phyloP scores from a whole-genome alignment of 2,888 invertebrate species.

The Phengaris alcon region DNA sequence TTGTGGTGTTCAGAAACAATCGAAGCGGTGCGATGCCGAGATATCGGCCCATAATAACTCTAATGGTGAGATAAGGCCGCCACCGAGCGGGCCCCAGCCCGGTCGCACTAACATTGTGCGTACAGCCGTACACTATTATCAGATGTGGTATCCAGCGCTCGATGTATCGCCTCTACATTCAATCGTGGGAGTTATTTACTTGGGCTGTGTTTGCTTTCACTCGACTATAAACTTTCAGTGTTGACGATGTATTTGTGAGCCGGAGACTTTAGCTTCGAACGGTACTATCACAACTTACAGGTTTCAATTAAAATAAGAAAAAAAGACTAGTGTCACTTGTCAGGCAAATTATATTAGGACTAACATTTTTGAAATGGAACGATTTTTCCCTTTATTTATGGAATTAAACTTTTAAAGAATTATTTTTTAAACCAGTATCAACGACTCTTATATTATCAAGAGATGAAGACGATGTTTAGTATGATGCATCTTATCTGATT shows the following conservation, averaged over 20 bases:
- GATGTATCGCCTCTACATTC: constrained; percentile 41
- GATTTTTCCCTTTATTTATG: background rate
- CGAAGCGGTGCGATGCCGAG: constrained; percentile 76
- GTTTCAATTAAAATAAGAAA: background rate
- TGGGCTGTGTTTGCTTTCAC: constrained; percentile 30
- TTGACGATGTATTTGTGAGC: constrained; percentile 29
- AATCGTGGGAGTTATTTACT: constrained; percentile 37
- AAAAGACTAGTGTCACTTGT: constrained; percentile 18
- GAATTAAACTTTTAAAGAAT: background rate
- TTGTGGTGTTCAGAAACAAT: constrained; percentile 74
- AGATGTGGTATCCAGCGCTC: constrained; percentile 53
- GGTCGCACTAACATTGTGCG: constrained; percentile 54
- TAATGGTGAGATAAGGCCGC: constrained; percentile 76
- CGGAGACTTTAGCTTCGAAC: background rate
- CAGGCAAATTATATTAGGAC: background rate
- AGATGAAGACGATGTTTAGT: background rate
- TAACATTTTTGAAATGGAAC: background rate
- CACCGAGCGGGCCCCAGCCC: constrained; percentile 61
- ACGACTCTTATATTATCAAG: background rate
- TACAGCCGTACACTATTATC: constrained; percentile 56
- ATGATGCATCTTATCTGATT: background rate
- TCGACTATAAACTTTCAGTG: constrained; percentile 30
- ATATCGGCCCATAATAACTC: constrained; percentile 76
- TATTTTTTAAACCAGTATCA: background rate
- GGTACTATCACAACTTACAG: background rate